Percentiles rank a stretch among this genome's conserved stretches.
Evolutionary conservation across 2,113 vertebrate species (phyloP).

Genomic region (Caranx ignobilis): DNA sequence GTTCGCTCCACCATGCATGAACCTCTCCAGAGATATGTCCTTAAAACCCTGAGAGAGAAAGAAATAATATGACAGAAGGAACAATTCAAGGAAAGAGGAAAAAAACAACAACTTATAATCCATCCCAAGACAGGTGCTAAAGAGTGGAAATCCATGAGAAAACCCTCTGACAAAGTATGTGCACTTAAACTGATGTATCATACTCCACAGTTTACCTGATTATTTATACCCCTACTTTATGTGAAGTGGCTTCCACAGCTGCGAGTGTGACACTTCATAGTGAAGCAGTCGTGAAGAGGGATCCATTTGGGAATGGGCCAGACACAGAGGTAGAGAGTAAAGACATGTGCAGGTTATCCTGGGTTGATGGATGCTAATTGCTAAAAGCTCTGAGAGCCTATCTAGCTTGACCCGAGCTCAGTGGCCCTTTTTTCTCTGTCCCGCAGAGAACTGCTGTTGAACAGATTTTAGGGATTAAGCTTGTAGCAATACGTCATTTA

Average conservation of each 20-base stretch:
- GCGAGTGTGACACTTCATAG: constrained; percentile 35
- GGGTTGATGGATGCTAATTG: constrained; percentile 69
- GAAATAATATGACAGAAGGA: background rate
- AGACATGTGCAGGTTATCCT: constrained; percentile 44
- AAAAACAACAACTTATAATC: background rate
- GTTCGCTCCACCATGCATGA: constrained; percentile 98
- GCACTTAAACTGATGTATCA: constrained; percentile 12
- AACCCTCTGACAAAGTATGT: background rate
- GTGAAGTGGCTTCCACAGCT: constrained; percentile 25
- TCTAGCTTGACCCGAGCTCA: constrained; percentile 42
- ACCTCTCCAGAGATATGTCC: constrained; percentile 97
- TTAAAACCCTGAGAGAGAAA: constrained; percentile 91
- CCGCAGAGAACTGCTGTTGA: constrained; percentile 42
- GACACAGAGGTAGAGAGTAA: constrained; percentile 34
- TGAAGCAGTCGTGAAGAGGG: constrained; percentile 34
- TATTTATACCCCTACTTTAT: constrained; percentile 37
- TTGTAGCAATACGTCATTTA: constrained; percentile 43
- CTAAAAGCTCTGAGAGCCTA: constrained; percentile 56
- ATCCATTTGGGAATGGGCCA: constrained; percentile 38
- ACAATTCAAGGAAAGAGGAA: background rate
- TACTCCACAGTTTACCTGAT: constrained; percentile 22
- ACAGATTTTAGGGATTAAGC: constrained; percentile 53
- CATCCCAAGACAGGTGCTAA: background rate
- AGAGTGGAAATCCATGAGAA: background rate
- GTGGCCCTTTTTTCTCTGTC: constrained; percentile 37